phyloP scores from a whole-genome alignment of 1,140 invertebrate genomes.

The Chymomyza costata region DNA sequence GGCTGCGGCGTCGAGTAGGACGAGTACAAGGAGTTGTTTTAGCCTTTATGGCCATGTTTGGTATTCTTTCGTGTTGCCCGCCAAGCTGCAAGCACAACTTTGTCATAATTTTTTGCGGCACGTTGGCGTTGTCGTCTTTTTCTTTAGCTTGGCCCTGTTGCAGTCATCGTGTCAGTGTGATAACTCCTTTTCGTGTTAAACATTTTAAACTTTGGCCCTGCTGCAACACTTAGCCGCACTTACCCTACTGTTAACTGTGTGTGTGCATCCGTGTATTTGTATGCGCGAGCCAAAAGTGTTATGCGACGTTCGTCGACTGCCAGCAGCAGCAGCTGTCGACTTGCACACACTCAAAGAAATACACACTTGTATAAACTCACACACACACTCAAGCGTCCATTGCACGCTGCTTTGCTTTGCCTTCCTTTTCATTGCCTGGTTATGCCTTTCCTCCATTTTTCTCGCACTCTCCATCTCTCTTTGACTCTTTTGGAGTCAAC shows the following conservation, averaged over 20 bases:
- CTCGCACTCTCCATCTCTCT: slow-evolving; percentile 14
- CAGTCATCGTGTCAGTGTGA: slow-evolving; percentile 57
- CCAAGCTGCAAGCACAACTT: slow-evolving; percentile 35
- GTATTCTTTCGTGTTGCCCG: slow-evolving; percentile 27
- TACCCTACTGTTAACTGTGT: neutral
- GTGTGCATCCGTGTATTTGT: slow-evolving; percentile 21
- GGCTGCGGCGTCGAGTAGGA: too few species aligned
- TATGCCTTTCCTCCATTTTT: neutral
- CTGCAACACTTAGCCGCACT: neutral
- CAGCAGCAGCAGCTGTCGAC: slow-evolving; percentile 12
- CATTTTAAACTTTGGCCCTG: slow-evolving; percentile 59
- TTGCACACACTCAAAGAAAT: neutral
- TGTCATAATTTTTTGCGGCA: slow-evolving; percentile 58
- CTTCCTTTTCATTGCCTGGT: neutral
- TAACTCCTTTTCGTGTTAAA: slow-evolving; percentile 71
- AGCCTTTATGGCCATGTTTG: slow-evolving; percentile 13
- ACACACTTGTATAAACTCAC: too few species aligned
- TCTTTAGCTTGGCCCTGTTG: slow-evolving; percentile 15
- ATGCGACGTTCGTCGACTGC: slow-evolving; percentile 60
- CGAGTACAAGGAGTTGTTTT: too few species aligned
- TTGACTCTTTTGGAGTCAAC: slow-evolving; percentile 62
- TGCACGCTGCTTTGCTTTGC: slow-evolving; percentile 33
- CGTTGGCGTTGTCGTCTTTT: slow-evolving; percentile 25
- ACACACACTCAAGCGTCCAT: slow-evolving; percentile 57
- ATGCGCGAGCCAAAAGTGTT: slow-evolving; percentile 35